phyloP scores from a whole-genome alignment of 2,113 vertebrate species.

The Oncorhynchus clarkii region DNA sequence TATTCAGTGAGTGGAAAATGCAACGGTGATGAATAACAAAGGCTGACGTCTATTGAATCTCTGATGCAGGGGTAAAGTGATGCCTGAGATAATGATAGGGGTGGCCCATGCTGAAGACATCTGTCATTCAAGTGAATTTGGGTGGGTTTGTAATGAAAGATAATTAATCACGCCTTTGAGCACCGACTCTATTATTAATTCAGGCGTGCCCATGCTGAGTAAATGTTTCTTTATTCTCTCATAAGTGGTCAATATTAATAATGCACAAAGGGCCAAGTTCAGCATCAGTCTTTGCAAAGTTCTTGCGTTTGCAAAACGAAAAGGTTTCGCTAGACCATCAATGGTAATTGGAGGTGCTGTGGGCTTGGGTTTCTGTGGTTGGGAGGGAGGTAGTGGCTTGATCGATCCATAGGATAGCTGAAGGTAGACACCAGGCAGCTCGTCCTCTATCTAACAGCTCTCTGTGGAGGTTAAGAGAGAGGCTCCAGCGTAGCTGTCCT shows the following conservation, averaged over 20 bases:
- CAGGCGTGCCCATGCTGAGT: constrained; percentile 62
- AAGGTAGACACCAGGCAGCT: too few relatives aligned
- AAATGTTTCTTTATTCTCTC: constrained; percentile 71
- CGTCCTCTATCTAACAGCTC: too few relatives aligned
- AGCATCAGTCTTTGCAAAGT: constrained; percentile 67
- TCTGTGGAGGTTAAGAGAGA: too few relatives aligned
- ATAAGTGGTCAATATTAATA: constrained; percentile 73
- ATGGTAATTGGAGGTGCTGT: constrained; percentile 64
- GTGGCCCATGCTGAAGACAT: constrained; percentile 44
- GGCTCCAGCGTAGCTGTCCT: too few relatives aligned
- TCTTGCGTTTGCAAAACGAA: constrained; percentile 16
- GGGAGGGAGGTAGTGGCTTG: constrained; percentile 28
- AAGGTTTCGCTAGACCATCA: constrained; percentile 35
- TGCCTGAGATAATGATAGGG: constrained; percentile 45
- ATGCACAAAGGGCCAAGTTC: constrained; percentile 64
- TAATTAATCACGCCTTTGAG: constrained; percentile 47
- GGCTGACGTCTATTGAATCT: constrained; percentile 47
- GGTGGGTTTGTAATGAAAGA: constrained; percentile 62
- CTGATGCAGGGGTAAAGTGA: constrained; percentile 47
- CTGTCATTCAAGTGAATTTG: constrained; percentile 67
- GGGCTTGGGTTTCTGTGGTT: constrained; percentile 49
- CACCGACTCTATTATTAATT: constrained; percentile 69
- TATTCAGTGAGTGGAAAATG: constrained; percentile 31
- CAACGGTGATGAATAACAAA: constrained; percentile 33
- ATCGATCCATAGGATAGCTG: constrained; percentile 43